Base-by-base conservation (phyloP, 2,797 vertebrate genomes). In the Propithecus deckenii region DNA sequence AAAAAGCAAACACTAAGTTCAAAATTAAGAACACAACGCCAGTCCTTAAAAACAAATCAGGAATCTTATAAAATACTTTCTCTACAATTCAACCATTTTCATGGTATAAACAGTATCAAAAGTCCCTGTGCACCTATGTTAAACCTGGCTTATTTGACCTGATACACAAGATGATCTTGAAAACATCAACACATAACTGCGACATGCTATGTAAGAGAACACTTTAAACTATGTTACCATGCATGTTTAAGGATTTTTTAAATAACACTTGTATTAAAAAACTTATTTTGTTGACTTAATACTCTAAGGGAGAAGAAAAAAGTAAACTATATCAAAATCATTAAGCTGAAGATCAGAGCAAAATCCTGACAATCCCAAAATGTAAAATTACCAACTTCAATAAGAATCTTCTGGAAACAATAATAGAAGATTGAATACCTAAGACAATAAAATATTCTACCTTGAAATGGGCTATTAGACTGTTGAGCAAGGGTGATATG, bases 391-490 rank as follows among this genome's bases (percentile, higher is more conserved):
- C 18, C 76, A 94, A 89, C 22, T 83, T 76, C 22, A 79, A 10
- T 35, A 97, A 95, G 10, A 23, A 76, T 92, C 80, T 96, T 92
- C 86, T 87, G 94, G 8, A 91, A 92, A 86, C 28, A 86, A 88
- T 11, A 96, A 72, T 65, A 83, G 91, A 84, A 59, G 2, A 95
- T 79, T 20, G 95, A 97, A 89, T 81, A 87, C 23, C 32, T 84
- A 97, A 79, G 35, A 23, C 50, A 95, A 75, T 83, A 87, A 97
- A 94, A 92, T 89, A 80, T 96, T 98, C 72, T 98, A 99, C 99
- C 99, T 99, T 99, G 99, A 98, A 99, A 99, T 95, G 99, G 99
- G 98, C 98, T 99, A 98, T 99, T 99, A 2, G 99, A 99, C 98
- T 99, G 99, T 98, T 99, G 99, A 97, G 99, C 99, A 79, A 99